phyloP scores from a whole-genome alignment of 2,888 invertebrate genomes.

The Phorcus lineatus region DNA sequence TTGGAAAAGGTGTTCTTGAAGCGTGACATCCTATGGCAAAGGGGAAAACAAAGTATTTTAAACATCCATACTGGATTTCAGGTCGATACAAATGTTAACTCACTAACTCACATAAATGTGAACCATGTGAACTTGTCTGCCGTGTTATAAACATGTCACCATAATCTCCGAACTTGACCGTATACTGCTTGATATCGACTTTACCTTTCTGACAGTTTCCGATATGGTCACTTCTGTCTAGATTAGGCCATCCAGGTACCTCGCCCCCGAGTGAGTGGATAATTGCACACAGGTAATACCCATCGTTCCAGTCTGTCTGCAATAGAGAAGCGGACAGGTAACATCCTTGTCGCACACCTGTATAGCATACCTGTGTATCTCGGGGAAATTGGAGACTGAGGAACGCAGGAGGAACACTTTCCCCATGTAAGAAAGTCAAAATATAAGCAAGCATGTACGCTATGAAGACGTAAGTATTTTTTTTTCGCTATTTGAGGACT shows the following conservation, averaged over 20 bases:
- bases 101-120: too few species aligned
- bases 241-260: slow-evolving; percentile 87
- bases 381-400: background rate
- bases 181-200: background rate
- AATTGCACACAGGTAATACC: slow-evolving; percentile 89
- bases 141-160: too few species aligned
- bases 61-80: too few species aligned
- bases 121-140: too few species aligned
- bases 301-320: slow-evolving; percentile 98
- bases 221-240: slow-evolving; percentile 80
- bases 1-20: too few species aligned
- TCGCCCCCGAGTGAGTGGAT: slow-evolving; percentile 93
- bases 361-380: background rate
- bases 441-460: background rate
- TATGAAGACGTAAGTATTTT: too few species aligned
- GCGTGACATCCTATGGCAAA: too few species aligned
- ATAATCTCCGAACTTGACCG: too few species aligned
- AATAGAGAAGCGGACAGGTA: slow-evolving; percentile 25
- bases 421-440: background rate
- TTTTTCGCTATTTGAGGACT: too few species aligned
- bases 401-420: background rate
- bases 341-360: background rate
- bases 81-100: too few species aligned
- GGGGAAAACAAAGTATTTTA: too few species aligned
- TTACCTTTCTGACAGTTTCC: slow-evolving; percentile 64